These are phyloP conservation scores for Morbakka virulenta DNA, from an alignment of 30 jellyfish, hydroid and myxozoan genomes.

Conservation along the genomic window DNA sequence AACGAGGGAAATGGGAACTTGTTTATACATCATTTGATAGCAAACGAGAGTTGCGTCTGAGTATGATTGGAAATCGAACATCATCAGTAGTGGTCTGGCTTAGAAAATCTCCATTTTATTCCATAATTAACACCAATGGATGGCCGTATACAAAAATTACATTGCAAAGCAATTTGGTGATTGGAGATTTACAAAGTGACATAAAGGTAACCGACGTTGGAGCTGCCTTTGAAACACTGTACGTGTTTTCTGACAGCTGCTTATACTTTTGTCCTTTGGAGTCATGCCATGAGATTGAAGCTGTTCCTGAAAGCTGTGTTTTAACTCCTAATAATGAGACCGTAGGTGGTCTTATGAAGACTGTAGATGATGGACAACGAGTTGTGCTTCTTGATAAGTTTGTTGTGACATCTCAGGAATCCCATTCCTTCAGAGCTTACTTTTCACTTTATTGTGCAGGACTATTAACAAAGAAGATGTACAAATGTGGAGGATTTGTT, in stretches of 20 bases:
- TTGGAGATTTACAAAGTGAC: slow-evolving; percentile 88
- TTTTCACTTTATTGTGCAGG: slow-evolving; percentile 91
- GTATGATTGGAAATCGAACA: slow-evolving; percentile 73
- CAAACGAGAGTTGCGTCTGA: slow-evolving; percentile 62
- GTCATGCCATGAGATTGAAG: slow-evolving; percentile 82
- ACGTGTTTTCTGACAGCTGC: slow-evolving; percentile 90
- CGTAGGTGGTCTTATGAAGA: slow-evolving; percentile 75
- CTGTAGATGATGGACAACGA: slow-evolving; percentile 87
- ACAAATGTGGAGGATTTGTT: slow-evolving; percentile 90
- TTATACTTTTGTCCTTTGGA: slow-evolving; percentile 80
- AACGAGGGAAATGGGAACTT: slow-evolving; percentile 66
- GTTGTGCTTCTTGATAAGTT: slow-evolving; percentile 73
- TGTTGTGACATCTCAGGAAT: slow-evolving; percentile 57
- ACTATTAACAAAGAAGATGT: slow-evolving; percentile 56
- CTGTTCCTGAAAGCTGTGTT: slow-evolving; percentile 91
- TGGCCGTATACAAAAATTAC: slow-evolving; percentile 84
- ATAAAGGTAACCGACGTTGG: slow-evolving; percentile 78
- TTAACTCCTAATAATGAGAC: slow-evolving; percentile 92
- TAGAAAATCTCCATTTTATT: slow-evolving; percentile 69
- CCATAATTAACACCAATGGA: slow-evolving; percentile 66
- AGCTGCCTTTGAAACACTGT: slow-evolving; percentile 76
- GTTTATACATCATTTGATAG: slow-evolving; percentile 89
- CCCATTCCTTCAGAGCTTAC: slow-evolving; percentile 85
- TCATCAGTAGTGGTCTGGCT: slow-evolving; percentile 90
- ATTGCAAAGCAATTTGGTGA: slow-evolving; percentile 83